Base-by-base conservation (phyloP, 2,888 invertebrate species). In the Girardia tigrina region DNA sequence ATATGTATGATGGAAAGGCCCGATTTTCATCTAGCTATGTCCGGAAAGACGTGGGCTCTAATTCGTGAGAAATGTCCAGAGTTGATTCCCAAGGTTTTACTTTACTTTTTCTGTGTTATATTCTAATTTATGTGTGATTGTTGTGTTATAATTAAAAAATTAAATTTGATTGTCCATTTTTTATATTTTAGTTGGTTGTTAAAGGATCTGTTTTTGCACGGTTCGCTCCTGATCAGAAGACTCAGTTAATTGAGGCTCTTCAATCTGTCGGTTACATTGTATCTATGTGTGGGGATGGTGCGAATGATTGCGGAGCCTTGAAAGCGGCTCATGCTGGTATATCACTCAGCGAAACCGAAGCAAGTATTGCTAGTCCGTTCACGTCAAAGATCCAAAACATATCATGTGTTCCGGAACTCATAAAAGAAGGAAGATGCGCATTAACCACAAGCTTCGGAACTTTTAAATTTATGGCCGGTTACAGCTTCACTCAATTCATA, bases 271-370 rank as follows among this genome's bases (percentile, higher is more conserved):
- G 83, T 26, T 85, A 85, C 78, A 82, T 83, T 73, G 84, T 92
- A 88, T 91, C 90, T 0, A 94, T 93, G 93, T 95, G 94, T 80
- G 95, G 95, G 0, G 95, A 95, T 85, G 95, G 95, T 0, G 94
- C 95, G 0, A 95, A 95, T 84, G 95, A 95, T 85, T 94, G 94
- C 82, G 94, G 94, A 0, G 94, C 94, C 0, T 85, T 94, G 0
- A 91, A 93, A 80, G 91, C 91, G 0, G 94, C 94, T 0, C 93
- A 94, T 83, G 89, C 92, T 0, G 94, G 94, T 14, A 90, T 94
- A 78, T 92, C 92, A 0, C 87, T 94, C 1, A 93, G 93, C 0
- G 92, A 92, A 80, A 89, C 92, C 0, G 94, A 94, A 85, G 90
- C 92, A 0, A 91, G 91, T 0, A 92, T 94, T 0, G 94, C 94